These are phyloP conservation scores for Tachysurus fulvidraco DNA, from an alignment of 2,113 vertebrate genomes.

Conservation along the genomic window DNA sequence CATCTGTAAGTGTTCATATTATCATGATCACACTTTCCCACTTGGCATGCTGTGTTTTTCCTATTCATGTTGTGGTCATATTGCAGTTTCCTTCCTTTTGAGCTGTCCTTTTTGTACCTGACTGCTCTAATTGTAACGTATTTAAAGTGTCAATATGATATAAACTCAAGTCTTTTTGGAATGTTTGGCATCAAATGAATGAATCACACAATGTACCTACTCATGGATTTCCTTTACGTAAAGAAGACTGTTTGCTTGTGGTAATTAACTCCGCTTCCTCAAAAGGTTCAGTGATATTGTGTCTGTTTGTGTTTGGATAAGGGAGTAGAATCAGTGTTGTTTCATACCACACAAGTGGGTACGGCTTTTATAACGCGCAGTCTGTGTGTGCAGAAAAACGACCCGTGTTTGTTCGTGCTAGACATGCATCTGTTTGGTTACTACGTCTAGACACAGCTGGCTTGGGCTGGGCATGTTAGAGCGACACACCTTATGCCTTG, in stretches of 20 bases:
- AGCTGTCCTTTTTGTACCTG: constrained; percentile 9
- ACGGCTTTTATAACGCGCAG: constrained; percentile 32
- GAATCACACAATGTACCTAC: constrained; percentile 5
- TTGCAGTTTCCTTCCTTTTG: constrained; percentile 29
- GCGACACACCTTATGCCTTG: constrained; percentile 72
- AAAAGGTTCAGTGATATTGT: constrained; percentile 42
- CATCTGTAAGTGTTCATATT: constrained; percentile 67
- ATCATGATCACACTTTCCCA: constrained; percentile 64
- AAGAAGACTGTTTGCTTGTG: constrained; percentile 3
- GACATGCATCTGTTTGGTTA: constrained; percentile 74
- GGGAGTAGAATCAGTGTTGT: constrained; percentile 25
- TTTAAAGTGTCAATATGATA: constrained; percentile 29
- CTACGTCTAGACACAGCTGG: constrained; percentile 77
- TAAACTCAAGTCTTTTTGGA: not conserved
- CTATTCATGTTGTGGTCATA: constrained; percentile 60
- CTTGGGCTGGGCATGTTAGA: constrained; percentile 61
- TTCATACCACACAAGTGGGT: constrained; percentile 21
- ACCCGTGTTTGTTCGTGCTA: constrained; percentile 69
- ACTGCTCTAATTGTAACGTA: constrained; percentile 4
- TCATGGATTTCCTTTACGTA: constrained; percentile 29
- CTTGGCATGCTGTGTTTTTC: constrained; percentile 61
- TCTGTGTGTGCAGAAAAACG: constrained; percentile 26
- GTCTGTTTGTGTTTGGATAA: constrained; percentile 40
- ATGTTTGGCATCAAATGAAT: constrained; percentile 14
- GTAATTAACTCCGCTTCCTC: constrained; percentile 1